These are phyloP conservation scores for Anguilla pacifica DNA, from an alignment of 2,797 vertebrate species.

Conservation along the genomic window DNA sequence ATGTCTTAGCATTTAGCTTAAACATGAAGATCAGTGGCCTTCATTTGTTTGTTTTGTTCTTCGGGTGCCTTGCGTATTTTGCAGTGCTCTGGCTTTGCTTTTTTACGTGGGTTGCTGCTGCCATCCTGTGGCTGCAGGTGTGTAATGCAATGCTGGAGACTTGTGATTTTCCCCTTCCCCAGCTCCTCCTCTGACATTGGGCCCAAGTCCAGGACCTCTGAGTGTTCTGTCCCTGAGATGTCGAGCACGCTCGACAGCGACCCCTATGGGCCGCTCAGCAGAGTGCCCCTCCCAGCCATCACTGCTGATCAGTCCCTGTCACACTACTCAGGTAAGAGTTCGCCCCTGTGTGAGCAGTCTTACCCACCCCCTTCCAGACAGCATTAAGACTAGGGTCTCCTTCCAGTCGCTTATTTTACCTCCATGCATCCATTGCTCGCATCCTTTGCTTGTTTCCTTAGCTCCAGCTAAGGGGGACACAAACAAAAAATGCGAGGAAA, in stretches of 20 bases:
- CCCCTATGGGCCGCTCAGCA: conserved; percentile 79
- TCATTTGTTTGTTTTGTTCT: neutral
- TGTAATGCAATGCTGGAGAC: conserved; percentile 15
- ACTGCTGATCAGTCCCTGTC: conserved; percentile 88
- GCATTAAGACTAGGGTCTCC: neutral
- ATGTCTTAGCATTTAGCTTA: neutral
- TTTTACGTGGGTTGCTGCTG: conserved; percentile 26
- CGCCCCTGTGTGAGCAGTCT: neutral
- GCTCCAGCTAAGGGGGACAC: no score
- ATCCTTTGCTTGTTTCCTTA: no score
- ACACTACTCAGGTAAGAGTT: conserved; percentile 89
- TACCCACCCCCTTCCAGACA: neutral
- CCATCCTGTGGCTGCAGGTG: conserved; percentile 53
- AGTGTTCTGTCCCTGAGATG: conserved; percentile 80
- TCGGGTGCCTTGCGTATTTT: neutral
- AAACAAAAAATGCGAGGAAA: no score
- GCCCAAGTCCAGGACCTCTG: conserved; percentile 85
- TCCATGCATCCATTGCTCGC: no score
- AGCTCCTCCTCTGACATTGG: conserved; percentile 95
- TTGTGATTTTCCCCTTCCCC: conserved; percentile 13
- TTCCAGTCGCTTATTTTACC: no score
- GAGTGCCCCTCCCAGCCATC: conserved; percentile 85
- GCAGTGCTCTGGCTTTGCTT: neutral
- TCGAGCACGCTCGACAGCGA: conserved; percentile 84
- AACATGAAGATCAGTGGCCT: neutral